Evolutionary conservation across 2,888 invertebrate species (phyloP).

Genomic region (Tetragnatha montana): DNA sequence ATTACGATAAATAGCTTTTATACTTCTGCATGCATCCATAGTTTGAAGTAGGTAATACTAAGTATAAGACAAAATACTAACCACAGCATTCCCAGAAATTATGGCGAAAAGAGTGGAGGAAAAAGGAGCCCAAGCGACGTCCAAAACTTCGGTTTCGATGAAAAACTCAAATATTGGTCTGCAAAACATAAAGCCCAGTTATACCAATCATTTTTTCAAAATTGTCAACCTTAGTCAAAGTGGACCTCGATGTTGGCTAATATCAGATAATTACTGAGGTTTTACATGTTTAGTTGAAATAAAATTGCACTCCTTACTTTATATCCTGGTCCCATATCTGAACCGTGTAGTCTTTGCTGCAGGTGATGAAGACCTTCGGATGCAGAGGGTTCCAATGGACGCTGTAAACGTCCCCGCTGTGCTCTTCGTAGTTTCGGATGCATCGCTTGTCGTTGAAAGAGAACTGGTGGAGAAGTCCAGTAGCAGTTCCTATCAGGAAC

Average conservation of each 20-base stretch:
- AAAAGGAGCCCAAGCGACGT: constrained; percentile 97
- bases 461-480: constrained; percentile 93
- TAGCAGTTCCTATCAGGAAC: constrained; percentile 94
- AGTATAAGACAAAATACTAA: constrained; percentile 27
- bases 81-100: constrained; percentile 90
- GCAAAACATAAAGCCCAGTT: constrained; percentile 73
- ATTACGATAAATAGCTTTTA: not conserved
- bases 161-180: constrained; percentile 95
- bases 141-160: constrained; percentile 92
- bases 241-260: not conserved
- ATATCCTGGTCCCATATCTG: constrained; percentile 93
- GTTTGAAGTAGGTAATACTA: too few species aligned
- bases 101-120: constrained; percentile 97
- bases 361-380: constrained; percentile 90
- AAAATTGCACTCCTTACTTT: constrained; percentile 68
- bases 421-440: constrained; percentile 81
- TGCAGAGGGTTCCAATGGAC: constrained; percentile 92
- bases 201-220: not conserved
- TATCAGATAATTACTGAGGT: not conserved
- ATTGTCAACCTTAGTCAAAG: not conserved
- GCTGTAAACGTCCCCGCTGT: constrained; percentile 92
- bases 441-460: constrained; percentile 80
- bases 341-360: constrained; percentile 94
- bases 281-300: not conserved
- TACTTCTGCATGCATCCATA: not conserved